Base-by-base conservation (phyloP, 1,140 invertebrate genomes). In the Agrypnia vestita region DNA sequence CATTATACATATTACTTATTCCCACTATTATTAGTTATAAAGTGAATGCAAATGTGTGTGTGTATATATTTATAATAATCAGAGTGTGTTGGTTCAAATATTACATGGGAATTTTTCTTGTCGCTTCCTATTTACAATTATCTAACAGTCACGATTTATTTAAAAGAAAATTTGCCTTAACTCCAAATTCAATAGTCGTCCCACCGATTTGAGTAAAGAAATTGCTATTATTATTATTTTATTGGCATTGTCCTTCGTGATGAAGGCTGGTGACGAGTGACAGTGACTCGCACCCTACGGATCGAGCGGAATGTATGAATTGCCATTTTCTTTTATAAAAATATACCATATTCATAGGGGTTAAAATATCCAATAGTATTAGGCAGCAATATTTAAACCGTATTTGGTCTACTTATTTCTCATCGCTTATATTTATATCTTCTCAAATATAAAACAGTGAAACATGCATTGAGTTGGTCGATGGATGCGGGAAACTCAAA, bases 61-160 rank as follows among this genome's bases (percentile, higher is more conserved):
- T 74, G 71, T 80, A 80, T 80, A 80, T 76, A 77, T 62, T 80
- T 80, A 76, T 80, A 64, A 76, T 75, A 76, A 77, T 80, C 64
- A 10, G 69, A 53, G 69, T 53, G 69, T 13, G 49, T 19, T 51
- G 46, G 43, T 10, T 51, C 25, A 53, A 21, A 25, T 19, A n/a
- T 25, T 25, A 15, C 35, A 17, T 47, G 69, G 51, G 19, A 35
- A 35, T 53, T 44, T 21, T 74, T 69, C 64, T 69, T 56, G 44
- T 56, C n/a, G 53, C 71, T 55, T 71, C 44, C 4, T 56, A 56
- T 74, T 25, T 73, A 73, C 69, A 12, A 73, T 53, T 53, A n/a
- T n/a, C 44, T 11, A 47, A 46, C 44, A 15, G 3, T 12, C 11
- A 19, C 12, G 19, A 17, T 44, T 44, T 64, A 15, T 19, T 62